A percentile compares a stretch with the other conserved stretches of the same genome.
Conservation (phyloP, 1,140 invertebrate genomes). For the Tetramorium simillimum region DNA sequence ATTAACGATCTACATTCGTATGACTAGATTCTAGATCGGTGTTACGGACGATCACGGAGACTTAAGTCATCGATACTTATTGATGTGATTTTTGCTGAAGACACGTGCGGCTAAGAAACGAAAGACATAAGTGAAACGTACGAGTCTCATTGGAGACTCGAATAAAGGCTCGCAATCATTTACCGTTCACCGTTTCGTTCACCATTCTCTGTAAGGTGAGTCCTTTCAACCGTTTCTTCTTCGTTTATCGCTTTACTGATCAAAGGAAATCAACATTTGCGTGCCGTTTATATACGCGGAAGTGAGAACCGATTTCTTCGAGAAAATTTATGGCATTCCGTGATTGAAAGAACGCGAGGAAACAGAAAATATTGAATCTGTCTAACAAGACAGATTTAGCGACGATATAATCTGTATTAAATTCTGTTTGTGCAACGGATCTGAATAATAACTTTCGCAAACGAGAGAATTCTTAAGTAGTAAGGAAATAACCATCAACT, state of each 20-base stretch:
- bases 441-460: constrained; percentile 15
- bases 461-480: neutral
- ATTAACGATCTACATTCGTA: constrained; percentile 10
- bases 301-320: neutral
- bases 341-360: neutral
- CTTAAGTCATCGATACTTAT: neutral
- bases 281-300: neutral
- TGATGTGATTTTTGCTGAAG: neutral
- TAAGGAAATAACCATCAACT: neutral
- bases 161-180: neutral
- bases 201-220: neutral
- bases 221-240: neutral
- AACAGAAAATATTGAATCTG: neutral
- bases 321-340: neutral
- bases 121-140: neutral
- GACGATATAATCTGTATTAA: neutral
- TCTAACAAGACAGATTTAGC: neutral
- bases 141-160: neutral
- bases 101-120: neutral
- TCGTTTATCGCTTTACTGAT: neutral
- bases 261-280: constrained; percentile 5
- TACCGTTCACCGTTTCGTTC: neutral
- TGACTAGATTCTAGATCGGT: constrained; percentile 40
- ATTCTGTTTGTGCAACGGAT: neutral
- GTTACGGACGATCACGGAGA: neutral